Percentiles rank a stretch among this genome's conserved stretches.
These are phyloP conservation scores for Dufourea novaeangliae DNA, from an alignment of 1,140 invertebrate species.

Conservation along the genomic window DNA sequence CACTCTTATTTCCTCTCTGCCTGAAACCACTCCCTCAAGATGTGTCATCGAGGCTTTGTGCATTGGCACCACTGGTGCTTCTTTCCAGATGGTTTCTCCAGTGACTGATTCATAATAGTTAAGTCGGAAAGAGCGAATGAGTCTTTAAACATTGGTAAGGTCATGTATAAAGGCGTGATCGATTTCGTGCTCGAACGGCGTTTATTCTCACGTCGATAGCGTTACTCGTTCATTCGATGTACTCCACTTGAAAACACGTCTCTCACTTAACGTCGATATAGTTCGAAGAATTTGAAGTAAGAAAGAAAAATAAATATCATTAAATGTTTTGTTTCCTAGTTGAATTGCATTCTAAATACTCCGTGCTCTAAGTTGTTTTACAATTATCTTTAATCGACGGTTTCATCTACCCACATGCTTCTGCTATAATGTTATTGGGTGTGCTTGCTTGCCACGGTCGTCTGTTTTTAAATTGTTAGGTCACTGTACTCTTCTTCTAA, in stretches of 20 bases:
- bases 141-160: conserved; percentile 54
- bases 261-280: conserved; percentile 35
- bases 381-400: conserved; percentile 15
- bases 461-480: conserved; percentile 36
- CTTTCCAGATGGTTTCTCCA: conserved; percentile 64
- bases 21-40: neutral
- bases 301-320: neutral
- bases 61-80: conserved; percentile 58
- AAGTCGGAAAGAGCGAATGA: conserved; percentile 38
- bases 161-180: neutral
- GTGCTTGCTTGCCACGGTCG: conserved; percentile 1
- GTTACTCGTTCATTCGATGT: conserved; percentile 25
- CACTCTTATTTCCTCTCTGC: too few species aligned
- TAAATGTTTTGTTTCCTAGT: neutral
- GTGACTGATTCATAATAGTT: conserved; percentile 54
- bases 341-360: neutral
- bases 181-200: conserved; percentile 5
- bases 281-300: conserved; percentile 17
- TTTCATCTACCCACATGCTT: conserved; percentile 22
- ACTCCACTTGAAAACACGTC: conserved; percentile 35
- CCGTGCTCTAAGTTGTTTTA: neutral
- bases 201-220: conserved; percentile 24
- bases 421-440: conserved; percentile 26
- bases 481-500: neutral
- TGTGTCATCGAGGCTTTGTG: conserved; percentile 10